Evolutionary conservation across 2,797 vertebrate genomes (phyloP).

Genomic region (Falco cherrug): DNA sequence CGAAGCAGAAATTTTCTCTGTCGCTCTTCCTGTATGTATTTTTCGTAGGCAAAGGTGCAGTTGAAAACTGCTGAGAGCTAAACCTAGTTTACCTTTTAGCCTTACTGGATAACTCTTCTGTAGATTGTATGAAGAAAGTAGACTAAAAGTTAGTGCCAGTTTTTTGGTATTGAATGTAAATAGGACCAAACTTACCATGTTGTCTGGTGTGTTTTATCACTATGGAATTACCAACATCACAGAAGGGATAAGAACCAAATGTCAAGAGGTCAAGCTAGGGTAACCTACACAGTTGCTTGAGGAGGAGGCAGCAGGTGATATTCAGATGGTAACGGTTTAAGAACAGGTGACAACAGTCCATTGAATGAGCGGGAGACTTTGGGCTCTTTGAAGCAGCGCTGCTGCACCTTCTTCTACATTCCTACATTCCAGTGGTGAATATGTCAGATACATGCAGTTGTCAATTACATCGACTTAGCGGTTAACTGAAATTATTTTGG

Average conservation of each 20-base stretch:
- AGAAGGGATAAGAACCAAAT: neutral
- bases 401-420: fast-evolving
- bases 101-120: neutral
- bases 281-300: neutral
- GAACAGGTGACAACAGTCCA: neutral
- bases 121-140: neutral
- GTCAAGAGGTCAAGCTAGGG: neutral
- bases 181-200: neutral
- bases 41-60: neutral
- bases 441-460: neutral
- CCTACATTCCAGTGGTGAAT: neutral
- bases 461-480: neutral
- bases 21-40: fast-evolving
- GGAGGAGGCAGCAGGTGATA: neutral
- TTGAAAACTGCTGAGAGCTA: neutral
- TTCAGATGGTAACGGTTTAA: neutral
- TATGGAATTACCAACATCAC: neutral
- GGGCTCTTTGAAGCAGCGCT: neutral
- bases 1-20: neutral
- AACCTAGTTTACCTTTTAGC: neutral
- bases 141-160: neutral
- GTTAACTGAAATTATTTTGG: neutral
- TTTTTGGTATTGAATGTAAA: neutral
- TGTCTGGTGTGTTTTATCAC: neutral
- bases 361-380: neutral